A percentile compares a stretch with the other conserved stretches of the same genome.
These are phyloP conservation scores for Caenorhabditis brenneri DNA, from an alignment of 1,140 invertebrate species.

Conservation along the genomic window DNA sequence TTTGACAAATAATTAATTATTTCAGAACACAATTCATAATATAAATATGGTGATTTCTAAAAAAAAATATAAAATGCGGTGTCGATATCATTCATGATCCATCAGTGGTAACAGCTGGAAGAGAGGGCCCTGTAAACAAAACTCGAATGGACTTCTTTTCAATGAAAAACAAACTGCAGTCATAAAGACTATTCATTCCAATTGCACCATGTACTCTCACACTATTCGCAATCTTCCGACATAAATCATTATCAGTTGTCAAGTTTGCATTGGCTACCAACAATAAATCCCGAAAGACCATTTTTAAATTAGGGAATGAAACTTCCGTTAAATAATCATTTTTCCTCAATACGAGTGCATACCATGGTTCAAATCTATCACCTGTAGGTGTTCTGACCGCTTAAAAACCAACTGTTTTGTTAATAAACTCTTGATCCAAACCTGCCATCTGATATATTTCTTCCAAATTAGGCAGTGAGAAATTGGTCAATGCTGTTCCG, in stretches of 20 bases:
- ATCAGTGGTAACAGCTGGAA: background rate
- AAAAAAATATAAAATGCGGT: too few relatives aligned
- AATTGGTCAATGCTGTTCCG: background rate
- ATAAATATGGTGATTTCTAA: too few relatives aligned
- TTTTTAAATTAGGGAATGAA: background rate
- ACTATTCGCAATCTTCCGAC: background rate
- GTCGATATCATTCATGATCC: too few relatives aligned
- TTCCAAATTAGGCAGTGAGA: background rate
- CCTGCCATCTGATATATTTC: conserved; percentile 1
- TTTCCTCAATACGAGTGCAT: background rate
- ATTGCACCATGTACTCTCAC: background rate
- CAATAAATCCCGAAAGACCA: background rate
- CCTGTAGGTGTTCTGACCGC: background rate
- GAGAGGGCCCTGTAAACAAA: background rate
- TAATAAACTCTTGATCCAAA: background rate
- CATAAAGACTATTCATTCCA: background rate
- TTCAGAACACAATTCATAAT: too few relatives aligned
- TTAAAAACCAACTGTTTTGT: background rate
- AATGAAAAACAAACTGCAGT: background rate
- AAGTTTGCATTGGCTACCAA: background rate
- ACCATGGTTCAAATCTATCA: background rate
- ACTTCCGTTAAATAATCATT: background rate
- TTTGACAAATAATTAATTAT: too few relatives aligned
- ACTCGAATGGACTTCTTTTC: background rate
- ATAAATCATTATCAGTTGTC: background rate